These are phyloP conservation scores for Cirrhinus molitorella DNA, from an alignment of 2,797 vertebrate genomes.

Conservation along the genomic window DNA sequence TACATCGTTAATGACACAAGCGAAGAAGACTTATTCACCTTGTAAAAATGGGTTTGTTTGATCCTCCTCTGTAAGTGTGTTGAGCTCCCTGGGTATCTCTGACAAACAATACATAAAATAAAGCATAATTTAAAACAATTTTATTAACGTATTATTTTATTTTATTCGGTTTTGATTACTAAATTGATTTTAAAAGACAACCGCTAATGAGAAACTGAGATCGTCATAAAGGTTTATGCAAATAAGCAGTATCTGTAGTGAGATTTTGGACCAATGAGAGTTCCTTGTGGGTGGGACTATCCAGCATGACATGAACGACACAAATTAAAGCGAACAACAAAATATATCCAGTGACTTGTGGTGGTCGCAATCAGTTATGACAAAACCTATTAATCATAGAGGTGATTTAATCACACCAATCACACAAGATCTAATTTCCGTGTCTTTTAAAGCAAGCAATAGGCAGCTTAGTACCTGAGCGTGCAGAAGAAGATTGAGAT, in stretches of 20 bases:
- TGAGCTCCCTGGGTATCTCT: constrained; percentile 62
- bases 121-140: not conserved
- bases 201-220: not conserved
- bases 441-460: not conserved
- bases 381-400: not conserved
- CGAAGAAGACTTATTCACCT: constrained; percentile 34
- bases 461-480: constrained; percentile 66
- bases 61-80: constrained; percentile 57
- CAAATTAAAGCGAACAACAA: not conserved
- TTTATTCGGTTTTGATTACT: not conserved
- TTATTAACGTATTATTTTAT: not conserved
- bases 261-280: not conserved
- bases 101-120: constrained; percentile 27
- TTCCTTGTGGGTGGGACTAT: not conserved
- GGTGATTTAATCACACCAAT: not conserved
- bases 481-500: constrained; percentile 55
- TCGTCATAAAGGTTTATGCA: not conserved
- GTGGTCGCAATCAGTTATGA: not conserved
- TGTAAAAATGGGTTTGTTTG: constrained; percentile 33
- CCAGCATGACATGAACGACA: not conserved
- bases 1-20: not conserved
- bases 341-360: not conserved
- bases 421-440: not conserved
- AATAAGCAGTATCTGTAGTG: not conserved
- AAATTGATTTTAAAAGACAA: not conserved